phyloP scores from a whole-genome alignment of 2,888 invertebrate genomes.

The Galerucella pusilla region DNA sequence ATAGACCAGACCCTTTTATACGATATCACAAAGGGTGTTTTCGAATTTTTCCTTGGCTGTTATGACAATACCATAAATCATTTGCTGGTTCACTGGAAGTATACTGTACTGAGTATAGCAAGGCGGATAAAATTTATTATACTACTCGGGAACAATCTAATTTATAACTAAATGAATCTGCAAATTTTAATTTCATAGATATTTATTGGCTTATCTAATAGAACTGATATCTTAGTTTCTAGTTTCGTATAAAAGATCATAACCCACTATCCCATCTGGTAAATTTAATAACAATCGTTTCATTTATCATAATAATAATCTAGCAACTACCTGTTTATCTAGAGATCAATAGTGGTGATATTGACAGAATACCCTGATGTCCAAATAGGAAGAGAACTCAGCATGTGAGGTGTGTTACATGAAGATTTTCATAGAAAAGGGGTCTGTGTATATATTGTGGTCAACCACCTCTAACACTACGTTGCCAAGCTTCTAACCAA shows the following conservation, averaged over 20 bases:
- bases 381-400: conserved; percentile 39
- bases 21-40: too few species aligned
- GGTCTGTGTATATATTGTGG: conserved; percentile 59
- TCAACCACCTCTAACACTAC: conserved; percentile 60
- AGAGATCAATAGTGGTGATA: conserved; percentile 21
- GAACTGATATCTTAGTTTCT: not conserved
- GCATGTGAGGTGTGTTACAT: conserved; percentile 52
- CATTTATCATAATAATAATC: conserved; percentile 1
- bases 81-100: too few species aligned
- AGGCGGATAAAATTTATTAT: too few species aligned
- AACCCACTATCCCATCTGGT: not conserved
- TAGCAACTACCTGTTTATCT: conserved; percentile 22
- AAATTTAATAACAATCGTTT: conserved; percentile 2
- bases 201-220: not conserved
- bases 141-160: too few species aligned
- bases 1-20: too few species aligned
- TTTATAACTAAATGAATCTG: too few species aligned
- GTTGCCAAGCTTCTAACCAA: conserved; percentile 60
- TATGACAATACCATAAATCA: too few species aligned
- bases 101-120: too few species aligned
- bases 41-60: too few species aligned
- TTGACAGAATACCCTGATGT: conserved; percentile 22
- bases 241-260: not conserved
- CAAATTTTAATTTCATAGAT: not conserved
- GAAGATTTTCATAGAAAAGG: conserved; percentile 59